Conservation (phyloP, 1,140 invertebrate species). For the Whitmania pigra region DNA sequence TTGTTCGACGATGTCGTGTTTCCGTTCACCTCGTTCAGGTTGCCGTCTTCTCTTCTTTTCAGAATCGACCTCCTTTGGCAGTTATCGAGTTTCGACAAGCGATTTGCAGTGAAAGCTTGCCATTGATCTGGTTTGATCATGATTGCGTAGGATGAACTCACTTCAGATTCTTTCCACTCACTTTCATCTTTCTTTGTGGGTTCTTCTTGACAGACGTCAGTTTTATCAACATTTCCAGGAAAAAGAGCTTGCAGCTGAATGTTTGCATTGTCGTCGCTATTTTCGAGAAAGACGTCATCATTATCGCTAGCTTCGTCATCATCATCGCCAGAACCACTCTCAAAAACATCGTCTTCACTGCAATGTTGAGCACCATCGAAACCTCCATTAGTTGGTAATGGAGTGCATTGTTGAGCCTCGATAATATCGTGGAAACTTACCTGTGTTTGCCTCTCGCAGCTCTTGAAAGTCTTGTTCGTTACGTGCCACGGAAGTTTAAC, state of each 20-base stretch:
- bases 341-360: background rate
- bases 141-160: too few species aligned
- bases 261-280: constrained; percentile 6
- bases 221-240: constrained; percentile 5
- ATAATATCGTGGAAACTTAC: background rate
- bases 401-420: background rate
- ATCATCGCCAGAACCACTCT: background rate
- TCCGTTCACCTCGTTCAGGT: background rate
- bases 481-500: constrained; percentile 2
- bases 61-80: too few species aligned
- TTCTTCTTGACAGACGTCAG: background rate
- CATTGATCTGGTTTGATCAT: too few species aligned
- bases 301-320: background rate
- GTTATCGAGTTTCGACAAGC: too few species aligned
- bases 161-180: too few species aligned
- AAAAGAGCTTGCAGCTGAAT: background rate
- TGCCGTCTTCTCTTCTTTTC: background rate
- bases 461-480: background rate
- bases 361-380: background rate
- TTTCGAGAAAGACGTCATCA: constrained; percentile 6
- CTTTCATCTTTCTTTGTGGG: too few species aligned
- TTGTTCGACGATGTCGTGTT: background rate
- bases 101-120: too few species aligned
- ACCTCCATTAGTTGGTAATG: background rate
- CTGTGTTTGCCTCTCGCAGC: background rate